phyloP scores from a whole-genome alignment of 2,888 invertebrate genomes.

The Clanis bilineata region DNA sequence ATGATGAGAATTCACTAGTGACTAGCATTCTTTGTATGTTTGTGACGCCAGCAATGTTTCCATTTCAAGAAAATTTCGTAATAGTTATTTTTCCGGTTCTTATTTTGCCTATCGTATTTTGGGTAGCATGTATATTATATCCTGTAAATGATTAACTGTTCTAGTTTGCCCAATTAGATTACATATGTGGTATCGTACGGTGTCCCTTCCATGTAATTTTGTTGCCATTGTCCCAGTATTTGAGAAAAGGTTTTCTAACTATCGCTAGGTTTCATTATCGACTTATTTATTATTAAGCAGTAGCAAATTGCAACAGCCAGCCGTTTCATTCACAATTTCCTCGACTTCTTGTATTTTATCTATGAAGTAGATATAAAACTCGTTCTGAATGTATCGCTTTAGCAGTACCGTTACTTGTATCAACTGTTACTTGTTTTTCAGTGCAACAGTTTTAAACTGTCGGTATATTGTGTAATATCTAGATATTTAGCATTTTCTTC shows the following conservation, averaged over 20 bases:
- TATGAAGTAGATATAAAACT: not conserved
- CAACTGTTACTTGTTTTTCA: not conserved
- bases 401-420: not conserved
- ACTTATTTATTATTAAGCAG: not conserved
- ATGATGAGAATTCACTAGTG: not conserved
- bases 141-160: no score
- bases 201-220: not conserved
- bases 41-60: not conserved
- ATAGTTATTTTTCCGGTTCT: not conserved
- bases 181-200: not conserved
- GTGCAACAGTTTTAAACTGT: not conserved
- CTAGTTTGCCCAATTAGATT: not conserved
- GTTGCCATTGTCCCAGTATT: not conserved
- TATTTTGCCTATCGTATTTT: not conserved
- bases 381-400: not conserved
- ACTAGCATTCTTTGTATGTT: not conserved
- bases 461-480: not conserved
- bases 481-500: not conserved
- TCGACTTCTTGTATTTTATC: not conserved
- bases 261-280: not conserved
- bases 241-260: not conserved
- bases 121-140: no score
- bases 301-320: conserved; percentile 11
- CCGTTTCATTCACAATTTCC: conserved; percentile 7
- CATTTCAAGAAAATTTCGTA: not conserved